Evolutionary conservation across 2,888 invertebrate genomes (phyloP), one percentile per base, ranked within the genome.

Genomic region (Alloplasta piceator): DNA sequence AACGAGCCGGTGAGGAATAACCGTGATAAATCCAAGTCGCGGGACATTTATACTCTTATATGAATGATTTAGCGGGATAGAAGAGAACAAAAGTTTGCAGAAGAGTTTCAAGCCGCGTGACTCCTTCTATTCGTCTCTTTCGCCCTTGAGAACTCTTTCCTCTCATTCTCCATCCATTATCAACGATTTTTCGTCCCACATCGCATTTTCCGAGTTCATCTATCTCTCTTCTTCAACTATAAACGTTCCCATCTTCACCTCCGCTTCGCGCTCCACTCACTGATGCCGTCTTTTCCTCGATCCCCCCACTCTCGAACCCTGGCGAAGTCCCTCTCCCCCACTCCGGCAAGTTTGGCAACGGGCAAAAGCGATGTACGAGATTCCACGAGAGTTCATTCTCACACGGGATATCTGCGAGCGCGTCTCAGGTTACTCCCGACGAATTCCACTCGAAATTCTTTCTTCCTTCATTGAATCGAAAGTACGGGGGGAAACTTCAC

Each of bases 1-100:
- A 86, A 86, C 79, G 83, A 82, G 81, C 80, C 50, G 74, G 83
- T 85, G 84, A 85, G 76, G 74, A 85, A 86, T 84, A 85, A 75
- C 82, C 66, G 79, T 70, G 79, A 85, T 86, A 84, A 85, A 87
- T 87, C 77, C 75, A 48, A 63, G 55, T 70, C 64, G 61, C 50
- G 60, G 73, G 84, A 85, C 84, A 82, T 83, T 83, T 83, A 78
- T 83, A 82, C 77, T 67, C 82, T 80, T 81, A 84, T 82, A 82
- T 84, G 83, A 86, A 85, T 86, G 85, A 84, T 85, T 85, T 85
- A 80, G 64, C 73, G 67, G 73, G 72, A 78, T 71, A 80, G 67
- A 26, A 26, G 26, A 26, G 79, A 75, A 72, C 63, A 76, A 52
- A 52, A 82, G 78, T 80, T 84, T 71, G 64, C 26, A 26, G 68